These are phyloP conservation scores for Lamellibrachia luymesi DNA, from an alignment of 1,140 invertebrate species.

Conservation along the genomic window DNA sequence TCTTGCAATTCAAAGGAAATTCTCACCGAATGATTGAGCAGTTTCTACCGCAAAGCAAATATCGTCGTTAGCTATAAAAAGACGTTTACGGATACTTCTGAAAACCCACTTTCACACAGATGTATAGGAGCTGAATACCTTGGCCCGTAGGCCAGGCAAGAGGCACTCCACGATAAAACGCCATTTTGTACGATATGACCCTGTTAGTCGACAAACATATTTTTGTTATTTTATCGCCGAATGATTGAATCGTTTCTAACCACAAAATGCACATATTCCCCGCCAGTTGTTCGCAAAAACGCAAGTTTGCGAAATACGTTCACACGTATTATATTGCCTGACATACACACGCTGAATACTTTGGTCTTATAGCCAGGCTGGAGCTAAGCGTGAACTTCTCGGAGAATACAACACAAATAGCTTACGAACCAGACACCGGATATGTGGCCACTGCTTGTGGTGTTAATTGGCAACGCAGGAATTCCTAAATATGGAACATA, in stretches of 20 bases:
- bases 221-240: not conserved
- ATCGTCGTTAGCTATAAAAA: not conserved
- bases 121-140: not conserved
- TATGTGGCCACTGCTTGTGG: too few species aligned
- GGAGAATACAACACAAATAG: not conserved
- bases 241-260: not conserved
- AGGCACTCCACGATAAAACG: not conserved
- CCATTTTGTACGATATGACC: not conserved
- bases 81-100: not conserved
- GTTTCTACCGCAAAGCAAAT: not conserved
- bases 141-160: not conserved
- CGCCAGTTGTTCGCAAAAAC: not conserved
- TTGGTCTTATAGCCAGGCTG: not conserved
- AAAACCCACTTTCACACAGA: not conserved
- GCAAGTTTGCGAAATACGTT: not conserved
- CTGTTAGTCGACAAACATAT: not conserved
- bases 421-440: too few species aligned
- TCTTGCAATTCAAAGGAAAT: slow-evolving; percentile 1
- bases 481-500: too few species aligned
- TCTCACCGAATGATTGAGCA: not conserved
- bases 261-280: not conserved
- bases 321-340: not conserved
- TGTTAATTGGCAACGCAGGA: too few species aligned
- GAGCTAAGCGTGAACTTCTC: not conserved
- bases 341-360: not conserved